phyloP scores from a whole-genome alignment of 2,797 vertebrate genomes.

The Delichon dasypus region DNA sequence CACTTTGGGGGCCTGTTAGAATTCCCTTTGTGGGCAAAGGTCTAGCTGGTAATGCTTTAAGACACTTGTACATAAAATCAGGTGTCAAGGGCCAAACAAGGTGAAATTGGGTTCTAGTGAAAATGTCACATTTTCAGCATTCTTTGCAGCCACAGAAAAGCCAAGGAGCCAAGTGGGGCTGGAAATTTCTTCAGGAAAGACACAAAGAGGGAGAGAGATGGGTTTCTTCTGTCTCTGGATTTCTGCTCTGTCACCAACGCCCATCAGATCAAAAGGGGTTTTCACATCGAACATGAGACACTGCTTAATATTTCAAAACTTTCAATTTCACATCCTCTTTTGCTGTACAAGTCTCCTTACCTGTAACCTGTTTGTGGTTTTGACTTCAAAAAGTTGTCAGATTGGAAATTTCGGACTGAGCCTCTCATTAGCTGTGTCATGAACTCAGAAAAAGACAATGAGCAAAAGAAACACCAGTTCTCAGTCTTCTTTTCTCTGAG shows the following conservation, averaged over 20 bases:
- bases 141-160: neutral
- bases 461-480: neutral
- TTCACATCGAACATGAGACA: neutral
- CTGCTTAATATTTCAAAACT: neutral
- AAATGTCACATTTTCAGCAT: neutral
- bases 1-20: neutral
- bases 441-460: neutral
- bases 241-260: neutral
- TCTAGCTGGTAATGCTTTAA: neutral
- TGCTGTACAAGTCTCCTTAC: neutral
- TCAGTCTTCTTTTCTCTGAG: neutral
- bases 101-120: neutral
- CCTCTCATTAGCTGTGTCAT: neutral
- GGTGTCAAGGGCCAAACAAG: neutral
- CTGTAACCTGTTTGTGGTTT: neutral
- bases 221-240: neutral
- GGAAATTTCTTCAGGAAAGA: neutral
- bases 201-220: neutral
- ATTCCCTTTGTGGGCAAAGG: neutral
- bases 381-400: neutral
- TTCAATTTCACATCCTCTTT: neutral
- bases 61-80: neutral
- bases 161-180: neutral
- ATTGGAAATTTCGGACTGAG: neutral
- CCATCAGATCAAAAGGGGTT: neutral